These are phyloP conservation scores for Prietella phreatophila DNA, from an alignment of 2,113 vertebrate genomes.

Conservation along the genomic window DNA sequence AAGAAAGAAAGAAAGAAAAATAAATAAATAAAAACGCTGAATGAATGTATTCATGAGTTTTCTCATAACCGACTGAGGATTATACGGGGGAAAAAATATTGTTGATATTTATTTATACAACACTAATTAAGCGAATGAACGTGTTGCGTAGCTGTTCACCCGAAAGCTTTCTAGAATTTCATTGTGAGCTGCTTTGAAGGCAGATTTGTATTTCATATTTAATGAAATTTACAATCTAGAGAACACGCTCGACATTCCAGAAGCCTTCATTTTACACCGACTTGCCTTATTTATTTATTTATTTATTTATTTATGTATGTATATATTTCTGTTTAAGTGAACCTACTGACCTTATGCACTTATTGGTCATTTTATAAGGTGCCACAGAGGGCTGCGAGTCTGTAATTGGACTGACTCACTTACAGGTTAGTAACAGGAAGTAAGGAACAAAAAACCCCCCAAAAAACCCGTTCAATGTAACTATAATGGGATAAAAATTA, in stretches of 20 bases:
- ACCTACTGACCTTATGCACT: not conserved
- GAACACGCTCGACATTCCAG: not conserved
- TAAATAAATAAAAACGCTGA: slow-evolving; percentile 1
- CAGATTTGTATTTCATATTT: not conserved
- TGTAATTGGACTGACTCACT: not conserved
- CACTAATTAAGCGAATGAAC: slow-evolving; percentile 12
- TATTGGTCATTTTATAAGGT: not conserved
- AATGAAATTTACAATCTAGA: not conserved
- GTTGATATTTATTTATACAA: slow-evolving; percentile 34
- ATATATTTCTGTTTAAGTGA: not conserved
- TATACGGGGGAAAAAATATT: slow-evolving; percentile 33
- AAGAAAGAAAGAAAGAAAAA: not conserved
- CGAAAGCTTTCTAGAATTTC: not conserved
- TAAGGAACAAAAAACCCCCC: not conserved
- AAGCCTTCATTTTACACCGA: not conserved
- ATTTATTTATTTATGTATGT: no score
- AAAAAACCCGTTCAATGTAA: no score
- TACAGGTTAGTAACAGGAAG: not conserved
- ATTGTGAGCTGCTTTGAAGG: not conserved
- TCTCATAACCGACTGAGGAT: slow-evolving; percentile 22
- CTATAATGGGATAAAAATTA: no score
- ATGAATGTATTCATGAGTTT: slow-evolving; percentile 51
- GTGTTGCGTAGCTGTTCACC: not conserved
- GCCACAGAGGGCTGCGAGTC: not conserved
- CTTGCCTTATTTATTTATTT: not conserved